Conservation (phyloP, 1,140 invertebrate species). For the Drosophila sp. region DNA sequence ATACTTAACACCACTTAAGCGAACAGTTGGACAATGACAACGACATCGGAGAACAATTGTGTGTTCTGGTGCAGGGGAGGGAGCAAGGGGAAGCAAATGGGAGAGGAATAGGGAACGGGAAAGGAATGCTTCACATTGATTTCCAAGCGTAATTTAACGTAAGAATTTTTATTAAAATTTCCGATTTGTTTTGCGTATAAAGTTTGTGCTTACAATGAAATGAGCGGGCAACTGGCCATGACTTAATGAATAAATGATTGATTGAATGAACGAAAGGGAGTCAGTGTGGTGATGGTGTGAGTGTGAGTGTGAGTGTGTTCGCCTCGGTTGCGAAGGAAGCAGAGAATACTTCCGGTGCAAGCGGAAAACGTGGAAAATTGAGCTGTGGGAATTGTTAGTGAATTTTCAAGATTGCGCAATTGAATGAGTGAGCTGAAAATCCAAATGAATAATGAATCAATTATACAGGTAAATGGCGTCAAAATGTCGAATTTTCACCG, state of each 20-base stretch:
- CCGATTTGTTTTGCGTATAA: slow-evolving; percentile 63
- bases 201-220: slow-evolving; percentile 39
- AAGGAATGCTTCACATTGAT: slow-evolving; percentile 48
- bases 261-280: slow-evolving; percentile 32
- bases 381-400: slow-evolving; percentile 28
- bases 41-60: slow-evolving; percentile 20
- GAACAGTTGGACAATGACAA: slow-evolving; percentile 75
- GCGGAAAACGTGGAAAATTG: slow-evolving; percentile 30
- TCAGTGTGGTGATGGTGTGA: slow-evolving; percentile 8
- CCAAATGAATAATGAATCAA: slow-evolving; percentile 35
- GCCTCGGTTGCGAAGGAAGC: slow-evolving; percentile 24
- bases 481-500: slow-evolving; percentile 27
- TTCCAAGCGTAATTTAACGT: slow-evolving; percentile 73
- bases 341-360: slow-evolving; percentile 24
- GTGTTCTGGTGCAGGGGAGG: neutral
- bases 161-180: slow-evolving; percentile 83
- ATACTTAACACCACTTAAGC: slow-evolving; percentile 79
- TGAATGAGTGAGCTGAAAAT: slow-evolving; percentile 25
- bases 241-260: slow-evolving; percentile 65
- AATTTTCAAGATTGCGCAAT: slow-evolving; percentile 27
- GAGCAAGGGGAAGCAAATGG: slow-evolving; percentile 1
- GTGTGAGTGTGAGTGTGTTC: neutral
- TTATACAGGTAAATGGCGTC: slow-evolving; percentile 24
- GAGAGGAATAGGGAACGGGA: neutral
- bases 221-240: slow-evolving; percentile 20